phyloP scores from a whole-genome alignment of 2,888 invertebrate species.

The Andricus curvator region DNA sequence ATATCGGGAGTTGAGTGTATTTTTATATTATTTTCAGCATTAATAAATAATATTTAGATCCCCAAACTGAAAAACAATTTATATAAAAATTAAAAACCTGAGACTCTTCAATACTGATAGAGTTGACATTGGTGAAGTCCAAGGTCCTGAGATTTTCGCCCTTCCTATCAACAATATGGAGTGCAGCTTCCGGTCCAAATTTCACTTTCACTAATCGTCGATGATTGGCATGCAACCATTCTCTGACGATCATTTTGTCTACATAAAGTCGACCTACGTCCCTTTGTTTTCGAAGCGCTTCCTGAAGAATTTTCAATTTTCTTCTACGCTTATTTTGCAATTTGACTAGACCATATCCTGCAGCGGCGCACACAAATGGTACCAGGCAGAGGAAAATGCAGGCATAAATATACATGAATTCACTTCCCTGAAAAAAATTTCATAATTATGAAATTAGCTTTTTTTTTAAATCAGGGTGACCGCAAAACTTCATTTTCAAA shows the following conservation, averaged over 20 bases:
- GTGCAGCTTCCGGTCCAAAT: slow-evolving; percentile 92
- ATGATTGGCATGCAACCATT: slow-evolving; percentile 96
- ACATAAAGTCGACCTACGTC: slow-evolving; percentile 84
- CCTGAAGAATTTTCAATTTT: slow-evolving; percentile 90
- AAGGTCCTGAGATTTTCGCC: slow-evolving; percentile 94
- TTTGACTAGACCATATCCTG: slow-evolving; percentile 95
- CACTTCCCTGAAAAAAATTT: slow-evolving; percentile 87
- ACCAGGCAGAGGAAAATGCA: slow-evolving; percentile 95
- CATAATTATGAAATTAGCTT: no score
- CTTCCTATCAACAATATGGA: slow-evolving; percentile 93
- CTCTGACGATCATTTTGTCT: slow-evolving; percentile 95
- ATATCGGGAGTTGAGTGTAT: no score
- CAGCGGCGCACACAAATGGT: slow-evolving; percentile 94
- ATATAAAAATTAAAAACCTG: slow-evolving; percentile 80
- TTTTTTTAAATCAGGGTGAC: no score
- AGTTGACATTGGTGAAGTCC: slow-evolving; percentile 87
- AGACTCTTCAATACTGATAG: slow-evolving; percentile 93
- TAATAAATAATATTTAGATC: no score
- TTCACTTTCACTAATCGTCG: slow-evolving; percentile 93
- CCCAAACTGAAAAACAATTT: background rate
- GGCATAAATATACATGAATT: slow-evolving; percentile 97
- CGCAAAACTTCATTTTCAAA: no score
- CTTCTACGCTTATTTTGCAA: slow-evolving; percentile 91
- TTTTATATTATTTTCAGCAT: no score
- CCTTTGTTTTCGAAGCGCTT: slow-evolving; percentile 83